Percentiles rank a stretch among this genome's conserved stretches.
Evolutionary conservation across 2,113 vertebrate genomes (phyloP).

Genomic region (Aix galericulata): DNA sequence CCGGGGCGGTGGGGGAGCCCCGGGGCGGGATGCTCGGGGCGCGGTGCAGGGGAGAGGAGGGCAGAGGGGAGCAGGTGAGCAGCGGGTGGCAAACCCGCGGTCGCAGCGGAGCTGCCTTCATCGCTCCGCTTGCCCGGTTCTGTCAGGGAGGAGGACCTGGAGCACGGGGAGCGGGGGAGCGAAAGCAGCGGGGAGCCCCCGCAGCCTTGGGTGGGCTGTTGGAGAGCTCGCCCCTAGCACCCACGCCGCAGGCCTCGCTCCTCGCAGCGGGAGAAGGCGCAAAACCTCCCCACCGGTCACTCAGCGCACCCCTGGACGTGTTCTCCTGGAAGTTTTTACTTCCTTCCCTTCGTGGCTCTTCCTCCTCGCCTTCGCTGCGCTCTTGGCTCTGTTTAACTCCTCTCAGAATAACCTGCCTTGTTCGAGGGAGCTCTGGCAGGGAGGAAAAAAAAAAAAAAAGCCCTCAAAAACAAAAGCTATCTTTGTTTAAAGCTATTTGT

Average conservation of each 20-base stretch:
- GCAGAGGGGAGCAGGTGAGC: background rate
- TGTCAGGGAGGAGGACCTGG: background rate
- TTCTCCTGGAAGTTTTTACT: background rate
- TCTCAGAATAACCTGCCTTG: background rate
- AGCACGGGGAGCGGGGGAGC: rapidly evolving
- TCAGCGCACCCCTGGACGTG: rapidly evolving
- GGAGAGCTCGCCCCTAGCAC: background rate
- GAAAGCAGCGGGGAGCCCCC: background rate
- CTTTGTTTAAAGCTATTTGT: conserved; percentile 51
- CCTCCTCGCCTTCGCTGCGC: background rate
- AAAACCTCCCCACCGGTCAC: background rate
- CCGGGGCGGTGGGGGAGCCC: background rate
- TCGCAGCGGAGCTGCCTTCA: background rate
- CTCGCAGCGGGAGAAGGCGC: background rate
- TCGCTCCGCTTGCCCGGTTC: background rate
- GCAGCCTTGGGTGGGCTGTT: background rate
- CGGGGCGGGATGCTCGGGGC: background rate
- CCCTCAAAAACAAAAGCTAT: background rate
- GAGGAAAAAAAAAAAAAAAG: background rate
- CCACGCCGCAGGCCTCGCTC: background rate
- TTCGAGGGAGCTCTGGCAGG: background rate
- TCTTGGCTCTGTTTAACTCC: background rate
- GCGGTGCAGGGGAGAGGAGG: too few species aligned
- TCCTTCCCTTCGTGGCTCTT: background rate
- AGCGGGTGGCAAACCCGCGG: background rate